phyloP scores from a whole-genome alignment of 2,888 invertebrate genomes.

The Gisinianus flammeolus region DNA sequence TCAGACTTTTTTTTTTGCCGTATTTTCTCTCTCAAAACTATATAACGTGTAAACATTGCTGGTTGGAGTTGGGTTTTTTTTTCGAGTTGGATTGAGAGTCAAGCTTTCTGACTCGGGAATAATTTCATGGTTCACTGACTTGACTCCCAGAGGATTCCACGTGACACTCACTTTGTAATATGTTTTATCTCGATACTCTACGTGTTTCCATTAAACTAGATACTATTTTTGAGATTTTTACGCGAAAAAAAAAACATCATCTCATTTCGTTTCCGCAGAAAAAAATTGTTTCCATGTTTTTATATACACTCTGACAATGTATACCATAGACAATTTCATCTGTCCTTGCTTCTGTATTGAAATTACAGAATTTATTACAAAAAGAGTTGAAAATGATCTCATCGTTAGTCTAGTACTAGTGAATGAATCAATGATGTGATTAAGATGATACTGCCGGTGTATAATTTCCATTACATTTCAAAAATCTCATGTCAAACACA shows the following conservation, averaged over 20 bases:
- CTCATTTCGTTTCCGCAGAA: conserved; percentile 18
- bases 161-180: not conserved
- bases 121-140: conserved; percentile 26
- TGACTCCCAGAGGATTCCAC: not conserved
- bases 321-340: too few relatives aligned
- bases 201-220: not conserved
- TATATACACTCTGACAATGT: too few relatives aligned
- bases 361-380: too few relatives aligned
- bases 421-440: too few relatives aligned
- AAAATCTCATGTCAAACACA: too few relatives aligned
- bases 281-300: too few relatives aligned
- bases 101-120: conserved; percentile 29
- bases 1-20: not conserved
- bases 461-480: too few relatives aligned
- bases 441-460: too few relatives aligned
- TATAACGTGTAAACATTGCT: conserved; percentile 8
- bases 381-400: too few relatives aligned
- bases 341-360: too few relatives aligned
- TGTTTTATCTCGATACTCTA: conserved; percentile 7
- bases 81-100: not conserved
- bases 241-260: not conserved
- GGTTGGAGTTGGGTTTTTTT: not conserved
- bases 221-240: conserved; percentile 11
- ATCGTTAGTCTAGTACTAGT: too few relatives aligned
- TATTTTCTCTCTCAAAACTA: conserved; percentile 31